A percentile compares a stretch with the other conserved stretches of the same genome.
Conservation (phyloP, 1,140 invertebrate species). For the Solenopsis invicta region DNA sequence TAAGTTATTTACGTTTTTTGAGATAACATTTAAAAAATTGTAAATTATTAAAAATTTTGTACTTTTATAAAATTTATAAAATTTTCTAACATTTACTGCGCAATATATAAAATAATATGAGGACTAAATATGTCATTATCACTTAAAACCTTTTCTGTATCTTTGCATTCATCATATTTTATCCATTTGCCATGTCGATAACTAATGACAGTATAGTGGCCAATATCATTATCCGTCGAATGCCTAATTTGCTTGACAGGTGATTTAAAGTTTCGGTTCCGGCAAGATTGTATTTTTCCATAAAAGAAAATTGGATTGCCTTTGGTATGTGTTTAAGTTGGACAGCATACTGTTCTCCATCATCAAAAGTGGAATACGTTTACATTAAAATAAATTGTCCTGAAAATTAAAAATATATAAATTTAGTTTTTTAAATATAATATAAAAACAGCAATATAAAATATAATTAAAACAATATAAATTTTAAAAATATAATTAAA, state of each 20-base stretch:
- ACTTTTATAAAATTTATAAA: too few relatives aligned
- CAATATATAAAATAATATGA: neutral
- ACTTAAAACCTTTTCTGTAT: neutral
- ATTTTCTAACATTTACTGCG: neutral
- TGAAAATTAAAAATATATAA: neutral
- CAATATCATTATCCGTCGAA: neutral
- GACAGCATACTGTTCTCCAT: too few relatives aligned
- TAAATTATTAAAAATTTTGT: neutral
- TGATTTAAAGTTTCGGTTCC: too few relatives aligned
- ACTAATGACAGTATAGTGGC: conserved; percentile 11
- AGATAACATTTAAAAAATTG: too few relatives aligned
- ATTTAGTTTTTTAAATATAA: neutral
- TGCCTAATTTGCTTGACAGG: too few relatives aligned
- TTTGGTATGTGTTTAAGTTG: too few relatives aligned
- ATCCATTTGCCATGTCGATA: neutral
- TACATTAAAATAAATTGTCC: neutral
- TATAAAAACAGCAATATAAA: neutral
- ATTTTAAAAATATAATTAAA: neutral
- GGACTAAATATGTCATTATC: neutral
- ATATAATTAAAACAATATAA: neutral
- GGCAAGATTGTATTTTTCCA: too few relatives aligned
- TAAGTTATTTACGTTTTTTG: too few relatives aligned
- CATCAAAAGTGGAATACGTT: neutral
- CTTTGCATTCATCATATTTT: conserved; percentile 16
- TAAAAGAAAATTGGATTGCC: too few relatives aligned